Base-by-base conservation (phyloP, 2,113 vertebrate species). In the Eulacestoma nigropectus region DNA sequence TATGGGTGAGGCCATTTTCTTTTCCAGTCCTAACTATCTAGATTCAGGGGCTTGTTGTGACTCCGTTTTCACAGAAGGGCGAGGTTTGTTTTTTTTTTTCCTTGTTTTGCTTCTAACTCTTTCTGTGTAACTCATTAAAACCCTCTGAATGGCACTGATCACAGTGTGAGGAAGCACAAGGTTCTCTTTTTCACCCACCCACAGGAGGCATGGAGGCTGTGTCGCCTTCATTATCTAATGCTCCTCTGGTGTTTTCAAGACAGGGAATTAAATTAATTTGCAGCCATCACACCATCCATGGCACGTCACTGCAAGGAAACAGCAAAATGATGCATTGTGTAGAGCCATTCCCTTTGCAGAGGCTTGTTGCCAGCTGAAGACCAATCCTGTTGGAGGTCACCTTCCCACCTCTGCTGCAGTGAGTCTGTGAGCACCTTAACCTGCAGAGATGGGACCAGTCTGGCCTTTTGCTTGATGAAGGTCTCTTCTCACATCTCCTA, bases 1-100 rank as follows among this genome's bases (percentile, higher is more conserved):
- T 95, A 92, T 35, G 62, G 63, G 82, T 44, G 91, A 93, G 62
- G 67, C 78, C 68, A 77, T 94, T 95, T 94, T 90, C 76, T 90
- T 78, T 72, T 85, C 70, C 73, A 60, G 55, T 53, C 37, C 56
- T 60, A 52, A 49, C 37, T 73, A 46, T 80, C 57, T 79, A 65
- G 52, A 57, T 82, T 72, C 56, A 53, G 32, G 26, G 44, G 33
- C 10, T 37, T 93, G 57, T 35, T 94, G 62, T 7, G 30, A 29
- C 26, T 96, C 49, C 13, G 25, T 23, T 73, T 88, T 78, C 62
- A 75, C 46, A 55, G 49, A 82, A 84, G 32, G 33, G 30, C 0
- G 0, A 90, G 62, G 73, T 64, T 56, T 62, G 37, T 0, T 1
- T 3, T n/a, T 78, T 75, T 79, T 83, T 90, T 53, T 1, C 9